Evolutionary conservation across 2,797 vertebrate species (phyloP), one percentile per base, ranked within the genome.

Genomic region (Euphonia xanthogaster): DNA sequence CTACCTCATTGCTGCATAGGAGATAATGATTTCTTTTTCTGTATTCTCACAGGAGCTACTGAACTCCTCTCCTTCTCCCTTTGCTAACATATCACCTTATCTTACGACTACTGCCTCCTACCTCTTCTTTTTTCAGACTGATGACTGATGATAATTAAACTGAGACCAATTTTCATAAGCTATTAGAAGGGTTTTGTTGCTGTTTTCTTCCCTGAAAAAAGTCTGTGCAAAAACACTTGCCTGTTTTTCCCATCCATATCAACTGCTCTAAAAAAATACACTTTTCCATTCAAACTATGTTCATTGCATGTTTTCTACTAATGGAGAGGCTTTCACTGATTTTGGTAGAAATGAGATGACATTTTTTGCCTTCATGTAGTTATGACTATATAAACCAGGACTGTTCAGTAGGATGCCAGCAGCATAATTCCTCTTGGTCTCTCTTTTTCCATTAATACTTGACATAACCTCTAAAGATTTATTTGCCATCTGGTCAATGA

Each of bases 1-100:
- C 62, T 86, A 33, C 22, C 35, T 88, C 37, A 70, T 70, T 73
- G 35, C 63, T 76, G 31, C n/a, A 66, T 30, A 60, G 63, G 28
- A 93, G 44, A 91, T 85, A 91, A 91, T 91, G 44, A 76, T n/a
- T 66, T 68, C 42, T 93, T 93, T 89, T 91, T 81, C 40, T 67
- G 25, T 73, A 33, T 67, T 90, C 63, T 93, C 55, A 58, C 13
- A 73, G 55, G 67, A 91, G 44, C 21, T 82, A 55, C 53, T 70
- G 63, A 85, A 82, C 39, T 91, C 78, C n/a, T 78, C 39, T 87
- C 40, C 35, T 86, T 24, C 71, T 8, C 7, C 0, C 15, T 76
- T 61, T 81, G 42, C 27, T 87, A 72, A 91, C 44, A 51, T 47
- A 68, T 57, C 66, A 54, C 62, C 33, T n/a, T 83, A 12, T 68